Percentiles rank a stretch among this genome's conserved stretches.
Evolutionary conservation across 2,113 vertebrate species (phyloP).

Genomic region (Pampusana beccarii): DNA sequence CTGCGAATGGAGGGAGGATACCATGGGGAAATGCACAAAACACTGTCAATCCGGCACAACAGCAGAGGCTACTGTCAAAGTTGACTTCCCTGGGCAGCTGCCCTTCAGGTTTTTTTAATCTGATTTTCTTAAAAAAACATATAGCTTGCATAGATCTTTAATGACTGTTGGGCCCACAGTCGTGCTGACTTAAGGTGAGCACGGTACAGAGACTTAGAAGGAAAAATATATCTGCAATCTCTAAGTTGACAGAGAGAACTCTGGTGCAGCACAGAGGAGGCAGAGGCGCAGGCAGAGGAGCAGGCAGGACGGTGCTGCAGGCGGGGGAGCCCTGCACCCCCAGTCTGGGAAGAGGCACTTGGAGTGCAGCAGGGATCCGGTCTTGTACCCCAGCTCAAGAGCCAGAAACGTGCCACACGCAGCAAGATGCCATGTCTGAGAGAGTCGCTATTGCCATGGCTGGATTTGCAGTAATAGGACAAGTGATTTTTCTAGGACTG

Average conservation of each 20-base stretch:
- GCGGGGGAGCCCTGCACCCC: accelerated
- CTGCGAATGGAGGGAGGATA: background rate
- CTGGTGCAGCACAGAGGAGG: background rate
- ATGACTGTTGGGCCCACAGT: background rate
- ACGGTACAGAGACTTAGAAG: background rate
- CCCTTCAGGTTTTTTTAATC: background rate
- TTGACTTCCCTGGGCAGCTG: background rate
- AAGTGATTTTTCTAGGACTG: background rate
- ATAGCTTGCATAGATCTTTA: background rate
- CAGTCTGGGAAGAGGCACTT: background rate
- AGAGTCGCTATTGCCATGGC: accelerated
- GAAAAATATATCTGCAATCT: background rate
- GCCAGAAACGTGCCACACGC: accelerated
- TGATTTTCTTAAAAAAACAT: background rate
- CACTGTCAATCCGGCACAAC: background rate
- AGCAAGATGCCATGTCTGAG: accelerated
- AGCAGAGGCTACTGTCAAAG: background rate
- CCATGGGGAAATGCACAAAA: background rate
- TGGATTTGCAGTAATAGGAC: background rate
- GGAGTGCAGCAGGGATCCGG: background rate
- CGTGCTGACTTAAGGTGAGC: background rate
- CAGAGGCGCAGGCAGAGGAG: background rate
- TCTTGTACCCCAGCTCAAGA: background rate
- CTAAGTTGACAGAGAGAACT: background rate
- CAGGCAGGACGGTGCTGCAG: accelerated